Evolutionary conservation across 2,797 vertebrate genomes (phyloP).

Genomic region (Megaceryle alcyon): DNA sequence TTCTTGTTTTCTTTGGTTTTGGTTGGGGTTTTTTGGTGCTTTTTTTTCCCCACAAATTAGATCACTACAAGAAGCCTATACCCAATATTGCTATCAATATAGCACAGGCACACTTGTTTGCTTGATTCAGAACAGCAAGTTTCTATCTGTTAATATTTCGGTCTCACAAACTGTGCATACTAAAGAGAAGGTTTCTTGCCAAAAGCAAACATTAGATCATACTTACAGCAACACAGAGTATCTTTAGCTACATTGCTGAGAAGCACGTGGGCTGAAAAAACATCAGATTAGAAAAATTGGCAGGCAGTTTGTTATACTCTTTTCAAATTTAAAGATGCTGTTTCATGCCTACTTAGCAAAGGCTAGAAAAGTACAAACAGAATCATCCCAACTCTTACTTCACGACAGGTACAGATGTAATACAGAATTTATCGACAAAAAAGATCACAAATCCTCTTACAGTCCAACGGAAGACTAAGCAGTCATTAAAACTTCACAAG

Average conservation of each 20-base stretch:
- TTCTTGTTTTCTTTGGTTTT: background rate
- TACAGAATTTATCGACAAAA: background rate
- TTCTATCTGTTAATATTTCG: background rate
- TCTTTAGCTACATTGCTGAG: background rate
- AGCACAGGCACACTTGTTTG: background rate
- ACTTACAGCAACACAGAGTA: background rate
- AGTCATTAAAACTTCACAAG: background rate
- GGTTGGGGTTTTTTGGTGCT: too few relatives aligned
- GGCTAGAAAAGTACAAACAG: background rate
- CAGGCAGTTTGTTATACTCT: background rate
- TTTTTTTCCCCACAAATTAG: background rate
- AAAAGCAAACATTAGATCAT: constrained; percentile 8
- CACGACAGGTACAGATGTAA: background rate
- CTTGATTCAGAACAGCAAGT: background rate
- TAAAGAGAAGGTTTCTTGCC: constrained; percentile 5
- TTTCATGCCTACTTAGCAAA: background rate
- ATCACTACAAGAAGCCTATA: background rate
- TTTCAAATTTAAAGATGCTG: background rate
- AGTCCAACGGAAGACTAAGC: background rate
- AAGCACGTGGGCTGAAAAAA: background rate
- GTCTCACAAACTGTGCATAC: background rate
- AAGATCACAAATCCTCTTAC: background rate
- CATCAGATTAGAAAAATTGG: background rate
- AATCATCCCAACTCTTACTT: background rate
- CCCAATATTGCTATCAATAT: background rate